Evolutionary conservation across 1,140 invertebrate species (phyloP).

Genomic region (Procambarus clarkii): DNA sequence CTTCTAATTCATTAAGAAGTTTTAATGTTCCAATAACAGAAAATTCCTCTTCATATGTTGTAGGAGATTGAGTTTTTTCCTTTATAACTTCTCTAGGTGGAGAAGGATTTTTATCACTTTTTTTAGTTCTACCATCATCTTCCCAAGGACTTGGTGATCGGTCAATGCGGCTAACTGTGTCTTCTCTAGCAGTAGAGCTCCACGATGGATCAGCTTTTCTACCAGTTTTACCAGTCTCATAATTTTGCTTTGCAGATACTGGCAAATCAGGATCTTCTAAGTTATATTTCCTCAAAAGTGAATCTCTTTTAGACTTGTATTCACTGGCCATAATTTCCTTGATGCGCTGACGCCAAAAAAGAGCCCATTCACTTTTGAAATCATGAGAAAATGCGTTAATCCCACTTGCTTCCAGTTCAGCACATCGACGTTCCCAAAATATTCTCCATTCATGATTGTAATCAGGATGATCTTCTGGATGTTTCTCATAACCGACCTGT

Average conservation of each 20-base stretch:
- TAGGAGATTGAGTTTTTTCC: background rate
- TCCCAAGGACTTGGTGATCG: slow-evolving; percentile 69
- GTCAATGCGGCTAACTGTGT: slow-evolving; percentile 30
- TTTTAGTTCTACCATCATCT: background rate
- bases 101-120: slow-evolving; percentile 46
- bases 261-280: slow-evolving; percentile 47
- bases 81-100: background rate
- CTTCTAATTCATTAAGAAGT: slow-evolving; percentile 67
- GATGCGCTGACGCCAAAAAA: slow-evolving; percentile 61
- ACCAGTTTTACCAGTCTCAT: background rate
- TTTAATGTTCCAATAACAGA: slow-evolving; percentile 70
- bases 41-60: slow-evolving; percentile 55
- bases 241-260: no score
- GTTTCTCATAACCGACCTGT: slow-evolving; percentile 40
- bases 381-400: slow-evolving; percentile 46
- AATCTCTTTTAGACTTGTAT: slow-evolving; percentile 42
- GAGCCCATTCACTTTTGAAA: slow-evolving; percentile 66
- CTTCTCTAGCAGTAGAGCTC: background rate
- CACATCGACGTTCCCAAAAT: slow-evolving; percentile 64
- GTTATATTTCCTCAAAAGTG: slow-evolving; percentile 47
- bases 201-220: background rate
- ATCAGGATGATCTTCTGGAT: slow-evolving; percentile 59
- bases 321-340: slow-evolving; percentile 38
- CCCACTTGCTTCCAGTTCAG: slow-evolving; percentile 42
- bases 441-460: slow-evolving; percentile 61